Percentiles rank a stretch among this genome's conserved stretches.
phyloP scores from a whole-genome alignment of 2,797 vertebrate species.

The Peromyscus nudipes region DNA sequence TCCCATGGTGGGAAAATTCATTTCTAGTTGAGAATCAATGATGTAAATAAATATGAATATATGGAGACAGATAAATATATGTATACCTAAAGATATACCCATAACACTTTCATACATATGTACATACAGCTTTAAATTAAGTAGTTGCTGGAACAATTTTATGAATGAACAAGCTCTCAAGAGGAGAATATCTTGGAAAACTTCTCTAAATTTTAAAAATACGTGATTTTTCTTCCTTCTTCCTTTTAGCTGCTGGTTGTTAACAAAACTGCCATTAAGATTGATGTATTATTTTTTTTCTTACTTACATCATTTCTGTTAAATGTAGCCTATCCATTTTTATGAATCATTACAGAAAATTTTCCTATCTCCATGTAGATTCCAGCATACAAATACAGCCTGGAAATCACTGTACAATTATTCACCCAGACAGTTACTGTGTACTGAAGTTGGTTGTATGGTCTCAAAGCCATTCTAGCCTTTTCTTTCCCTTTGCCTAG shows the following conservation, averaged over 20 bases:
- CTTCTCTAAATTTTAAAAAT: neutral
- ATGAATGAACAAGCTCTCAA: conserved; percentile 46
- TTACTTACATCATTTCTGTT: neutral
- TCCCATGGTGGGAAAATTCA: neutral
- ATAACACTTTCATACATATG: neutral
- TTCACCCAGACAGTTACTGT: neutral
- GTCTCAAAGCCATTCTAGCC: neutral
- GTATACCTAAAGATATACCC: neutral
- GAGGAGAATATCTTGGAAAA: neutral
- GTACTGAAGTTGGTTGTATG: neutral
- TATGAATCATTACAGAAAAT: neutral
- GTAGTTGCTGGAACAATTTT: neutral
- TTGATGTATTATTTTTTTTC: conserved; percentile 16
- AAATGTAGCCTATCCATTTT: neutral
- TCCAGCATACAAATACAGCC: neutral
- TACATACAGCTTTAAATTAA: neutral
- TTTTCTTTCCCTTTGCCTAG: neutral
- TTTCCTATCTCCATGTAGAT: neutral
- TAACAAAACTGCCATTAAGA: neutral
- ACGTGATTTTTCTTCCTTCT: neutral
- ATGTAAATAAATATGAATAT: neutral
- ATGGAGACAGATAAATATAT: neutral
- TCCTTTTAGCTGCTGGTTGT: neutral
- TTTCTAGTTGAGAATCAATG: neutral
- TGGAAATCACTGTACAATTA: neutral